Conservation (phyloP, 2,113 vertebrate species). For the Nothobranchius furzeri region DNA sequence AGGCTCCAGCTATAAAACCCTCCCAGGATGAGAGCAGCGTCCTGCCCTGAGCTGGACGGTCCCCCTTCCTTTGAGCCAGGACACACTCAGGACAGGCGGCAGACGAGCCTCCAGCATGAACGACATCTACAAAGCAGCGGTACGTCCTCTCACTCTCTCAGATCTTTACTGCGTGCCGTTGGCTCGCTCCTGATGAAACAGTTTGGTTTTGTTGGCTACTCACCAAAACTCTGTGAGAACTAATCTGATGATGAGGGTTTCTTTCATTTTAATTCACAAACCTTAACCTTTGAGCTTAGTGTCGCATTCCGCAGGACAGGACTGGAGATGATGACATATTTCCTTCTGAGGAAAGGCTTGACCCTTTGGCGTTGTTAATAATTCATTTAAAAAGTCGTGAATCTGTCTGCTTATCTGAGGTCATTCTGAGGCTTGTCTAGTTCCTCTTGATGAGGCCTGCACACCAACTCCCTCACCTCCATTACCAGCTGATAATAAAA, state of each 20-base stretch:
- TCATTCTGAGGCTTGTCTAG: slow-evolving; percentile 37
- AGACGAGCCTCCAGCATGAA: slow-evolving; percentile 72
- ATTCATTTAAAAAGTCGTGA: background rate
- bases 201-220: slow-evolving; percentile 22
- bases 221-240: slow-evolving; percentile 21
- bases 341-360: background rate
- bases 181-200: background rate
- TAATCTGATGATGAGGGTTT: slow-evolving; percentile 17
- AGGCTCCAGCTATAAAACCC: slow-evolving; percentile 69
- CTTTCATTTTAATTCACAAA: slow-evolving; percentile 14
- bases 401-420: slow-evolving; percentile 27
- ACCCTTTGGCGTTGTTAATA: background rate
- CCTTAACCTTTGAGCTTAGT: slow-evolving; percentile 1
- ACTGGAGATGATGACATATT: background rate
- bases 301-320: background rate
- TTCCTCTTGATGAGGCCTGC: slow-evolving; percentile 35
- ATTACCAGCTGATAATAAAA: slow-evolving; percentile 48
- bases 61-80: slow-evolving; percentile 61
- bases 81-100: slow-evolving; percentile 60
- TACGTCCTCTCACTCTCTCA: slow-evolving; percentile 48
- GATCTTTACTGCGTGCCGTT: slow-evolving; percentile 2
- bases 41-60: slow-evolving; percentile 68
- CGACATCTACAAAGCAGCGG: slow-evolving; percentile 81
- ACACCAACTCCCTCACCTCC: slow-evolving; percentile 25
- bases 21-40: slow-evolving; percentile 60